phyloP scores from a whole-genome alignment of 2,113 vertebrate species.

The Triplophysa tibetana region DNA sequence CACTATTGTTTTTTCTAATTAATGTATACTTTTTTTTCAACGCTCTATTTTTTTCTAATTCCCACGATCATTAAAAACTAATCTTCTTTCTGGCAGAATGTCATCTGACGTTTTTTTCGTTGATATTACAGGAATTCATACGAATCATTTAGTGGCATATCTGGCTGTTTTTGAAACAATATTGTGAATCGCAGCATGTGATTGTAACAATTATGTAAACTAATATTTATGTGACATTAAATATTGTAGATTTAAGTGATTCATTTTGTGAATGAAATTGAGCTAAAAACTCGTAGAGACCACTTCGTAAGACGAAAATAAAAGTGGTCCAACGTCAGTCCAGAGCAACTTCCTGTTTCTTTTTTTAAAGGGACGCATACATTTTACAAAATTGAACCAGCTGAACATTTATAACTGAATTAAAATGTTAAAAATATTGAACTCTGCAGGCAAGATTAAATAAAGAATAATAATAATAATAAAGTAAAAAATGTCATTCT shows the following conservation, averaged over 20 bases:
- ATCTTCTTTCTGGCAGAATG: slow-evolving; percentile 27
- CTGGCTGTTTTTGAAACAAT: slow-evolving; percentile 43
- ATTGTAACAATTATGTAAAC: slow-evolving; percentile 23
- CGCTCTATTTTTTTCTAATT: slow-evolving; percentile 1
- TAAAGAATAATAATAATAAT: no score
- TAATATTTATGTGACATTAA: slow-evolving; percentile 28
- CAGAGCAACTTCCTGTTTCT: no score
- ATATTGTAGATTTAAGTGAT: slow-evolving; percentile 1
- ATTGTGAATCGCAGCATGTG: slow-evolving; percentile 37
- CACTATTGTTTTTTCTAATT: no score
- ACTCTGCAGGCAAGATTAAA: no score
- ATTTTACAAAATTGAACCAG: no score
- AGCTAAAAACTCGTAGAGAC: not conserved
- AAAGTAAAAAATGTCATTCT: no score
- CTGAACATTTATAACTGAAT: no score
- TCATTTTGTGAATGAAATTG: slow-evolving; percentile 22
- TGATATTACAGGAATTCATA: slow-evolving; percentile 29
- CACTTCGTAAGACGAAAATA: no score
- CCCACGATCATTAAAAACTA: slow-evolving; percentile 16
- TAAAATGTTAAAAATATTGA: no score
- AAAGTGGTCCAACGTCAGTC: no score
- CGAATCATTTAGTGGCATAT: slow-evolving; percentile 41
- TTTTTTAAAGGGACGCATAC: no score
- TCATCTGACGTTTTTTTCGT: slow-evolving; percentile 29
- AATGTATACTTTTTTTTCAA: not conserved